Evolutionary conservation across 92 coral and sea anemone species (phyloP).

Genomic region (Epizoanthus stellaris): DNA sequence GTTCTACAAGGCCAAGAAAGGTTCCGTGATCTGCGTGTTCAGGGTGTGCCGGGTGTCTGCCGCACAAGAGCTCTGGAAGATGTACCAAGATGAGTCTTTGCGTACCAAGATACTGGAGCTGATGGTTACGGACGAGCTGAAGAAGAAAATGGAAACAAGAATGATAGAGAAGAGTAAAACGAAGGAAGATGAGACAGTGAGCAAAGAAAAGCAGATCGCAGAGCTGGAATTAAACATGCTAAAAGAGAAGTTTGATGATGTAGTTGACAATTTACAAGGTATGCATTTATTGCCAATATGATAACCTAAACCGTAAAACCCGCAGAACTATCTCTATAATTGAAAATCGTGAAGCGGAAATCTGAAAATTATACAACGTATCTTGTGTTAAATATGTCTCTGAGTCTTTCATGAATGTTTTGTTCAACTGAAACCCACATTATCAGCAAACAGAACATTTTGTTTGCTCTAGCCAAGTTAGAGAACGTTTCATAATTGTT

Average conservation of each 20-base stretch:
- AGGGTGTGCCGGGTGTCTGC: constrained; percentile 88
- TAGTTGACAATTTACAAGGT: constrained; percentile 19
- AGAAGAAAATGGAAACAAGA: constrained; percentile 3
- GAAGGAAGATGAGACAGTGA: not conserved
- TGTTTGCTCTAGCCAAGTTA: no score
- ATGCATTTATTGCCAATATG: not conserved
- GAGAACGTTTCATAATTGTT: no score
- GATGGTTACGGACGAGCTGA: constrained; percentile 43
- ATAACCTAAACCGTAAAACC: not conserved
- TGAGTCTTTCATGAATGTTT: no score
- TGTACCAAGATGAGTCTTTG: constrained; percentile 59
- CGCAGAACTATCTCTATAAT: no score
- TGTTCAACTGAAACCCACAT: no score
- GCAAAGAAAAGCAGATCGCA: not conserved
- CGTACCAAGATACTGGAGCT: constrained; percentile 43
- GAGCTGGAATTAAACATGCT: constrained; percentile 4
- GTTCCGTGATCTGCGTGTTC: constrained; percentile 73
- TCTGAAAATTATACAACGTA: no score
- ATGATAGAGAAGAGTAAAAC: not conserved
- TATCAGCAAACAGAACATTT: no score
- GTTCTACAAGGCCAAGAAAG: constrained; percentile 71
- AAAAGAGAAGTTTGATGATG: constrained; percentile 20
- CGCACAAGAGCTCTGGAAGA: constrained; percentile 74
- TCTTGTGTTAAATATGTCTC: no score
- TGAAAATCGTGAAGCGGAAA: no score